Evolutionary conservation across 2,888 invertebrate species (phyloP).

Genomic region (Cecidostiba fungosa): DNA sequence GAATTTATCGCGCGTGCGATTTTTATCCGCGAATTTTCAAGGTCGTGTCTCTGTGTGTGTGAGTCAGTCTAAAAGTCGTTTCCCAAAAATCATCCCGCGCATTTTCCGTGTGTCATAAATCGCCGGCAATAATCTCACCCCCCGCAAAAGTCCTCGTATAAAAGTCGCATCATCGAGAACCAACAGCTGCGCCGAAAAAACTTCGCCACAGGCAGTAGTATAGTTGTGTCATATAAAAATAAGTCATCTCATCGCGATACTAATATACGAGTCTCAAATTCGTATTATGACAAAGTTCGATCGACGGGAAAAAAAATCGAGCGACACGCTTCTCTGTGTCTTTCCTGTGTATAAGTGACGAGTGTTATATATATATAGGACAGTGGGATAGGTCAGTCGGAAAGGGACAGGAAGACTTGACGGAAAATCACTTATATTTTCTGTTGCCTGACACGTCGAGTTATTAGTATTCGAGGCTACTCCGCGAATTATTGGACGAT

Average conservation of each 20-base stretch:
- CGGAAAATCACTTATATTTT: neutral
- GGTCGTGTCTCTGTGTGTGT: neutral
- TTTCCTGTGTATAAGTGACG: too few relatives aligned
- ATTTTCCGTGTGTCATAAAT: neutral
- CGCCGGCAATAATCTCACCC: neutral
- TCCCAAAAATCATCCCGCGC: neutral
- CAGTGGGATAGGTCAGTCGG: neutral
- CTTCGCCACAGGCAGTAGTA: neutral
- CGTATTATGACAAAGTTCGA: neutral
- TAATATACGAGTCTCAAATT: neutral
- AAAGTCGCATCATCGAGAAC: neutral
- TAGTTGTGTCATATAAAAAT: neutral
- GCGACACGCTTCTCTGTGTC: too few relatives aligned
- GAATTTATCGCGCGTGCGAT: neutral
- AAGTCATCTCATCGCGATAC: neutral
- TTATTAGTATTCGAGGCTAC: neutral
- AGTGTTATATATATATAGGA: neutral
- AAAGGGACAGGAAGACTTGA: neutral
- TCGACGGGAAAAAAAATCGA: neutral
- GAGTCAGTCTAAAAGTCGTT: neutral
- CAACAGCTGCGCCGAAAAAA: neutral
- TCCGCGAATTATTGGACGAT: neutral
- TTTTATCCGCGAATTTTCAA: conserved; percentile 8
- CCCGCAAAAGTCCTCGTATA: neutral
- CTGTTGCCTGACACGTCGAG: neutral